Conservation (phyloP, 1,140 invertebrate genomes). For the Diploscapter pachys region DNA sequence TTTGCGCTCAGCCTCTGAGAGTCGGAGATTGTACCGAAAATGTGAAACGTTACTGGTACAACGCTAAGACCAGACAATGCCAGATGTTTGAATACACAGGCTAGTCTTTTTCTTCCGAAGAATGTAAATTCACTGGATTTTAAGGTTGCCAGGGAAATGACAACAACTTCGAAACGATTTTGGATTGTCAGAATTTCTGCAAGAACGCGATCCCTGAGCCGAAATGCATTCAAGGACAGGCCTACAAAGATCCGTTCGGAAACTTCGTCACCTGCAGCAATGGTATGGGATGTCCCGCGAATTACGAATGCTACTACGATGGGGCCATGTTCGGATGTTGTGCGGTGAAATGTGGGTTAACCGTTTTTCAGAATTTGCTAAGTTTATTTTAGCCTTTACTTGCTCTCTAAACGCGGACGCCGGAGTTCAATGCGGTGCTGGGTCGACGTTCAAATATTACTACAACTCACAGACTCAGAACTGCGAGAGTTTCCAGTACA, state of each 20-base stretch:
- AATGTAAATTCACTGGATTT: background rate
- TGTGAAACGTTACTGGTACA: slow-evolving; percentile 42
- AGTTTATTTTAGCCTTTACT: slow-evolving; percentile 27
- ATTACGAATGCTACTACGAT: slow-evolving; percentile 41
- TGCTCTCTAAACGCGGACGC: slow-evolving; percentile 37
- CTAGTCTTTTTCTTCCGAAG: background rate
- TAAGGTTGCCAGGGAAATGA: slow-evolving; percentile 38
- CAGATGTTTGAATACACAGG: slow-evolving; percentile 43
- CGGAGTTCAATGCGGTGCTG: slow-evolving; percentile 40
- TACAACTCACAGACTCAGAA: slow-evolving; percentile 37
- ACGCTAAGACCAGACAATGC: slow-evolving; percentile 35
- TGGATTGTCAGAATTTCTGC: slow-evolving; percentile 38
- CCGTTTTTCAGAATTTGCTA: background rate
- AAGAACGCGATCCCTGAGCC: slow-evolving; percentile 39
- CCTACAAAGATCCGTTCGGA: slow-evolving; percentile 39
- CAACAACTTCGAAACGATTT: slow-evolving; percentile 40
- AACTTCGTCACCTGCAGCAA: slow-evolving; percentile 35
- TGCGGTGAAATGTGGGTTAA: slow-evolving; percentile 30
- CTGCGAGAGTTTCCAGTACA: slow-evolving; percentile 38
- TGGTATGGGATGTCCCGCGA: slow-evolving; percentile 32
- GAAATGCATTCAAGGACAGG: slow-evolving; percentile 39
- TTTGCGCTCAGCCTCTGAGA: slow-evolving; percentile 39
- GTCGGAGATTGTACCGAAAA: slow-evolving; percentile 41
- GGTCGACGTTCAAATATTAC: slow-evolving; percentile 38
- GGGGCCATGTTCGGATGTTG: slow-evolving; percentile 36